phyloP scores from a whole-genome alignment of 2,113 vertebrate genomes.

The Panurus biarmicus region DNA sequence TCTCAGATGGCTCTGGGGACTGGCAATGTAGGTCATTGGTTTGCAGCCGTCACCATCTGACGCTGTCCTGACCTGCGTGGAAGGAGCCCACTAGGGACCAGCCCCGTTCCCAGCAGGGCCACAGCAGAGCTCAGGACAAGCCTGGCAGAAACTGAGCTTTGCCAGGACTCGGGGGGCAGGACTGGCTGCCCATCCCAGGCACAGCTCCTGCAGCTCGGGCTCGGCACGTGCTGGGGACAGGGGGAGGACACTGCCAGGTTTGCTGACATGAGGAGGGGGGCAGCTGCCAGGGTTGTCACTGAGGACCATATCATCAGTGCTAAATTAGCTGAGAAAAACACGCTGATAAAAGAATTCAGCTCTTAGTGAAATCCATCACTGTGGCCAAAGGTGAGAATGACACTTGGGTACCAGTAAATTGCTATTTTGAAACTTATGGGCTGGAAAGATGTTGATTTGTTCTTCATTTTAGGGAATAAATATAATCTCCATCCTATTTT shows the following conservation, averaged over 20 bases:
- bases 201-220: background rate
- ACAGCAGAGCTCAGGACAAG: background rate
- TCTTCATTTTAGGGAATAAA: conserved; percentile 2
- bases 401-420: background rate
- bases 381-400: background rate
- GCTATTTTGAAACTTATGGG: background rate
- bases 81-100: background rate
- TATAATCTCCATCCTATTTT: background rate
- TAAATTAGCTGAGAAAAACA: conserved; percentile 27
- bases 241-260: rapidly evolving
- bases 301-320: background rate
- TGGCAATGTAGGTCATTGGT: conserved; percentile 28
- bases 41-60: background rate
- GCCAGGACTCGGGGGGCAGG: background rate
- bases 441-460: conserved; percentile 28
- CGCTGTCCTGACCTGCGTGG: background rate
- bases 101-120: background rate
- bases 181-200: background rate
- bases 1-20: conserved; percentile 11
- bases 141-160: background rate
- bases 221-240: rapidly evolving
- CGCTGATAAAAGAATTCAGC: background rate
- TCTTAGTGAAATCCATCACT: background rate
- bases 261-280: background rate
- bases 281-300: background rate